These are phyloP conservation scores for Prunella strophiata DNA, from an alignment of 2,797 vertebrate genomes.

Conservation along the genomic window DNA sequence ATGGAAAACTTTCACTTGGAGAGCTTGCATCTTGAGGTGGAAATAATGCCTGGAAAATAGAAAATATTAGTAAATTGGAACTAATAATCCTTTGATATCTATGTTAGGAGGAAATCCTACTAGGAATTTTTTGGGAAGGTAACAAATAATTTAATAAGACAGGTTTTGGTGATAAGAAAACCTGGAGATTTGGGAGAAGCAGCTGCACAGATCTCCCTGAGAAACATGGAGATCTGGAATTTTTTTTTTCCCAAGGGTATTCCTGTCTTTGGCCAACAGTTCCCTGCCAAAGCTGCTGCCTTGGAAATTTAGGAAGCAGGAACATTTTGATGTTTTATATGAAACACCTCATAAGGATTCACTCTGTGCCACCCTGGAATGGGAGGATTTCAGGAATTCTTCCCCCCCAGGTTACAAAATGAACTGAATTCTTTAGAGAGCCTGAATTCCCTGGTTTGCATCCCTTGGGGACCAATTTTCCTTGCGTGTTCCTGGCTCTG, in stretches of 20 bases:
- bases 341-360: rapidly evolving
- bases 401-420: neutral
- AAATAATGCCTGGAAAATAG: neutral
- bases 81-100: neutral
- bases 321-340: neutral
- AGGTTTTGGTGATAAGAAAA: neutral
- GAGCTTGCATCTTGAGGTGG: neutral
- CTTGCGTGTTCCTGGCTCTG: neutral
- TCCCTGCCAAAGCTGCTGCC: neutral
- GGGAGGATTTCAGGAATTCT: neutral
- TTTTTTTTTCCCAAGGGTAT: neutral
- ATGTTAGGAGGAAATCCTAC: neutral
- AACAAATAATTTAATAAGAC: rapidly evolving
- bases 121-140: neutral
- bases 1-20: neutral
- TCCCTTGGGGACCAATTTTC: neutral
- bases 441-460: neutral
- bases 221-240: neutral
- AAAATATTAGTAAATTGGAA: neutral
- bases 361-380: neutral
- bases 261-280: neutral
- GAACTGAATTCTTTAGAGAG: neutral
- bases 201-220: neutral
- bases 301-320: neutral
- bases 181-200: neutral